These are phyloP conservation scores for Spheniscus mendiculus DNA, from an alignment of 2,113 vertebrate genomes.

Conservation along the genomic window DNA sequence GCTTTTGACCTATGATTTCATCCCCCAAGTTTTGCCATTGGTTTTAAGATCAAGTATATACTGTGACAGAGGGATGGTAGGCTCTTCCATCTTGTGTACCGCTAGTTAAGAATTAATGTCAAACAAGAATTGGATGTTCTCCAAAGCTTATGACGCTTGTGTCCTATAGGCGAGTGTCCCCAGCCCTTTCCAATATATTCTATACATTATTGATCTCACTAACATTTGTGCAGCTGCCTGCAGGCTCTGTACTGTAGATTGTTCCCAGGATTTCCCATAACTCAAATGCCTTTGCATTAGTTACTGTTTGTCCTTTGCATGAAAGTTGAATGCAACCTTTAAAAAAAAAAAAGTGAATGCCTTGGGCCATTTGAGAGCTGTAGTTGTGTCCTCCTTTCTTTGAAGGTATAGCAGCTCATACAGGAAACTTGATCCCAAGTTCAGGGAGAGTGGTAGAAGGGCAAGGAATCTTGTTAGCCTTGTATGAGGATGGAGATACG, in stretches of 20 bases:
- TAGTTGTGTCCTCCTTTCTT: background rate
- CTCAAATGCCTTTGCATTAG: background rate
- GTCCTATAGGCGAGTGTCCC: background rate
- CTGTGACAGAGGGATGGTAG: background rate
- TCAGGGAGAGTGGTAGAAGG: background rate
- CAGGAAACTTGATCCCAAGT: background rate
- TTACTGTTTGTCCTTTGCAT: background rate
- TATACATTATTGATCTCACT: background rate
- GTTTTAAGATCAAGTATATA: background rate
- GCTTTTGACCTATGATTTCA: background rate
- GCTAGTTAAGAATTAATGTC: background rate
- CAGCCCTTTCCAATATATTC: background rate
- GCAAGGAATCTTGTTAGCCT: background rate
- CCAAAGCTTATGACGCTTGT: background rate
- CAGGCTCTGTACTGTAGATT: background rate
- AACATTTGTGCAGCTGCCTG: background rate
- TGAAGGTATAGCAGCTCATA: background rate
- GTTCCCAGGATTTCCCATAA: background rate
- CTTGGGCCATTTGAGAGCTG: background rate
- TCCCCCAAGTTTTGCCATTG: background rate
- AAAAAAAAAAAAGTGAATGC: background rate
- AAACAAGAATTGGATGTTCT: background rate
- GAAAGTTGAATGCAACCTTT: background rate
- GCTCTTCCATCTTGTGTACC: background rate
- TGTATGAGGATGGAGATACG: background rate